Base-by-base conservation (phyloP, 1,140 invertebrate species). In the Cryptotermes secundus region DNA sequence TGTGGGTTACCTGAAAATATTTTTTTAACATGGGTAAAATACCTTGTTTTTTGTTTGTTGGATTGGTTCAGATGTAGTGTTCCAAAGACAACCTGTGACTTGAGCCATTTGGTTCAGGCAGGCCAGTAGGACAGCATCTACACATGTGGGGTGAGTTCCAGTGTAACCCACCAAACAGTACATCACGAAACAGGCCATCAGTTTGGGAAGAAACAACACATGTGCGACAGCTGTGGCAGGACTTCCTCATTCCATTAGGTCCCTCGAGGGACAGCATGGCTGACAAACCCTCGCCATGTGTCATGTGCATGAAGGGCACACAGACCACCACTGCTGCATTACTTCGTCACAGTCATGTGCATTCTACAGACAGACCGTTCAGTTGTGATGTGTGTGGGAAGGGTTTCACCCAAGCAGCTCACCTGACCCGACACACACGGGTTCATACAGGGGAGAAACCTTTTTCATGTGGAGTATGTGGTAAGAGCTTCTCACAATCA, bases 351-450 rank as follows among this genome's bases (percentile, higher is more conserved):
- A 83, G 80, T 38, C 79, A 45, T 7, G 79, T 80, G 19, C 86
- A 86, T 85, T 87, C 88, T 24, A 88, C 88, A n/a, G 88, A 89
- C 83, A 90, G 88, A 89, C 91, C 87, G 87, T 91, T 82, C 87
- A 90, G 83, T 38, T 89, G 89, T 84, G 86, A 88, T 80, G 84
- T 86, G 24, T 90, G 90, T 86, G 88, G 87, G 26, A 89, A 89
- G 85, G 87, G 87, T 31, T 90, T 90, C 86, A 88, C 87, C 19
- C 86, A 85, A 34, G 35, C 65, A 36, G 83, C 83, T 24, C 83
- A 84, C 35, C 49, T 86, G 24, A 83, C 34, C 34, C 81, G 85
- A 53, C 89, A 89, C 83, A 86, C 84, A 79, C 83, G 85, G 16
- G 86, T 86, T 14, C 88, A 89, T 82, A 88, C 87, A 79, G 85